These are phyloP conservation scores for Pantala flavescens DNA, from an alignment of 1,140 invertebrate species.

Conservation along the genomic window DNA sequence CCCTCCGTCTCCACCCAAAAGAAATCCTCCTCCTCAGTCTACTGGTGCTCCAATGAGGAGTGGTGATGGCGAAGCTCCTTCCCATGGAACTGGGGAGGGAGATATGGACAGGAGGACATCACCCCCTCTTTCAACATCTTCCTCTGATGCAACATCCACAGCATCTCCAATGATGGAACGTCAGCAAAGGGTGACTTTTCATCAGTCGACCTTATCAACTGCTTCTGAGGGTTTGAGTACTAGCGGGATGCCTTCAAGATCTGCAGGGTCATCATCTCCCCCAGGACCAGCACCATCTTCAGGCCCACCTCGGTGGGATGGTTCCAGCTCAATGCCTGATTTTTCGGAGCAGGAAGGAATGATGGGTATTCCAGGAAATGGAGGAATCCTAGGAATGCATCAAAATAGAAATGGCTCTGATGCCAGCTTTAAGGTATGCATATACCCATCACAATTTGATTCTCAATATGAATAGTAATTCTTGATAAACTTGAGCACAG, in stretches of 20 bases:
- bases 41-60: background rate
- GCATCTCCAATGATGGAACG: background rate
- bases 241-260: background rate
- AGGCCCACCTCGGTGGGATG: constrained; percentile 18
- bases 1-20: constrained; percentile 77
- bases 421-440: constrained; percentile 69
- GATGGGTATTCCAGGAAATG: background rate
- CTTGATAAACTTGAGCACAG: no score
- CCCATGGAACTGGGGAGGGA: background rate
- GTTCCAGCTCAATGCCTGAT: constrained; percentile 17
- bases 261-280: background rate
- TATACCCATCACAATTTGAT: background rate
- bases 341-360: constrained; percentile 6
- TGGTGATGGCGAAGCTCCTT: background rate
- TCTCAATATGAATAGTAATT: no score
- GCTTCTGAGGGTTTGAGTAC: background rate
- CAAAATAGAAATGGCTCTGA: constrained; percentile 65
- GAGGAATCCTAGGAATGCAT: constrained; percentile 50
- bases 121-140: background rate
- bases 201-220: background rate
- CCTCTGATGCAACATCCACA: constrained; percentile 1
- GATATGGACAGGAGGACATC: constrained; percentile 5
- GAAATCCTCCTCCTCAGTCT: constrained; percentile 35
- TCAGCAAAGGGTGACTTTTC: background rate
- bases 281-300: background rate